Conservation (phyloP, 2,888 invertebrate genomes). For the Scelioninae gen. 1 region DNA sequence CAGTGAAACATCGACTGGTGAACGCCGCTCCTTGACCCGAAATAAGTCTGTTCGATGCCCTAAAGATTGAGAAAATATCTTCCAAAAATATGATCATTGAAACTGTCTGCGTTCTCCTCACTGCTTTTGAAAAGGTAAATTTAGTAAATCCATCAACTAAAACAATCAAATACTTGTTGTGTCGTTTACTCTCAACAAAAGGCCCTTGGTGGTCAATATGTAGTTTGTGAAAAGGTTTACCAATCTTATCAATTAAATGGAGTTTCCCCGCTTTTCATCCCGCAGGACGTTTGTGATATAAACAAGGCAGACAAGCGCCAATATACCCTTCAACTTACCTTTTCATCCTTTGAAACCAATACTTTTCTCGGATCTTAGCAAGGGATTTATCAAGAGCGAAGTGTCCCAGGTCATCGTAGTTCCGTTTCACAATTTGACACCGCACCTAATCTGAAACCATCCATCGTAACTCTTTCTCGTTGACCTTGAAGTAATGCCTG, state of each 20-base stretch:
- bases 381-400: no score
- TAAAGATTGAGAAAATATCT: conserved; percentile 75
- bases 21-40: conserved; percentile 81
- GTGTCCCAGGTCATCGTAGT: no score
- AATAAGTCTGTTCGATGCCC: conserved; percentile 75
- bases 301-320: conserved; percentile 80
- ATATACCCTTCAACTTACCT: conserved; percentile 81
- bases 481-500: no score
- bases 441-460: conserved; percentile 76
- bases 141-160: no score
- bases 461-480: conserved; percentile 59
- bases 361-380: conserved; percentile 74
- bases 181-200: conserved; percentile 7
- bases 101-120: conserved; percentile 52
- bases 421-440: conserved; percentile 74
- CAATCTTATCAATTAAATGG: conserved; percentile 30
- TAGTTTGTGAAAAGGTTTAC: conserved; percentile 30
- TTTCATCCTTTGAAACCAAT: conserved; percentile 82
- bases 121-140: conserved; percentile 68
- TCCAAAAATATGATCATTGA: conserved; percentile 74
- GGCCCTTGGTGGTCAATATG: conserved; percentile 46
- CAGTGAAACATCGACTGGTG: conserved; percentile 76
- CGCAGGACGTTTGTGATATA: conserved; percentile 75
- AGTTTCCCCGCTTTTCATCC: not conserved
- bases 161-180: conserved; percentile 14